Evolutionary conservation across 2,113 vertebrate genomes (phyloP).

Genomic region (Alouatta palliata): DNA sequence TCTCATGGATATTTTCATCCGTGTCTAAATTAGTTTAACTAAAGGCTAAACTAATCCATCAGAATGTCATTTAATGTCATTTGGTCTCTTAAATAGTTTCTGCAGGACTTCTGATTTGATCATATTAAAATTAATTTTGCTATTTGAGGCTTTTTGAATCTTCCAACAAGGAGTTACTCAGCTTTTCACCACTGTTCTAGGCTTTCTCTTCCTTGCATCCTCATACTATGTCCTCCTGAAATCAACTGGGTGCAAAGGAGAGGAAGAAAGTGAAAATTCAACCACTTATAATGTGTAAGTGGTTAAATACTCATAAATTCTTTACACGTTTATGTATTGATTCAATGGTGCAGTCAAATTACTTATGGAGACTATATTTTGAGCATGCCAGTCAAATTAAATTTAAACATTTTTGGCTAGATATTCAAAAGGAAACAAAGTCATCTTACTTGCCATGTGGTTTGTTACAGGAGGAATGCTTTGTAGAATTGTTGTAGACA

Average conservation of each 20-base stretch:
- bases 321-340: not conserved
- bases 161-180: not conserved
- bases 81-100: conserved; percentile 48
- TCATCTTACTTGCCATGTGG: not conserved
- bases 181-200: conserved; percentile 18
- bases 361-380: conserved; percentile 26
- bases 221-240: not conserved
- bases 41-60: conserved; percentile 21
- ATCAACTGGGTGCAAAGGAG: conserved; percentile 31
- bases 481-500: not conserved
- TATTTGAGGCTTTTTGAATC: not conserved
- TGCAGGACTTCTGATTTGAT: conserved; percentile 36
- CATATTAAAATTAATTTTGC: not conserved
- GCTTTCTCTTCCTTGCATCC: conserved; percentile 27
- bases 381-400: not conserved
- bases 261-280: conserved; percentile 48
- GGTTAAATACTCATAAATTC: conserved; percentile 37
- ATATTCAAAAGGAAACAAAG: conserved; percentile 49
- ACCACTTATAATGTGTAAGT: conserved; percentile 10
- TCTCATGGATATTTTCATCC: conserved; percentile 66
- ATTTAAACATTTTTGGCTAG: conserved; percentile 68
- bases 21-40: conserved; percentile 70
- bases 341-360: conserved; percentile 33
- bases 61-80: conserved; percentile 37
- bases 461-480: not conserved